Conservation (phyloP, 2,113 vertebrate species). For the Rhinolophus ferrumequinum region DNA sequence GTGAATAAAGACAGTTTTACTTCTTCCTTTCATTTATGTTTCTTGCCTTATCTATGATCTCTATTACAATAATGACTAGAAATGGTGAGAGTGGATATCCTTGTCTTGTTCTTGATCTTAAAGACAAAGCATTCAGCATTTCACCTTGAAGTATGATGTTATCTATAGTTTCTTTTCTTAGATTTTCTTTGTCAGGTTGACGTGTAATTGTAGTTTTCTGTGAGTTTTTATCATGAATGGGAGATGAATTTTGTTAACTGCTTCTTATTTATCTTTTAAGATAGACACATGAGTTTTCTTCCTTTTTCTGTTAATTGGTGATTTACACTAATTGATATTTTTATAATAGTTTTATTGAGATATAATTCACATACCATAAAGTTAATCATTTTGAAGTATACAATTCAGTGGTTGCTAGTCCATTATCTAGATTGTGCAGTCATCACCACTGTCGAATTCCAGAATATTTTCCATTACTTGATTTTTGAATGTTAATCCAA, state of each 20-base stretch:
- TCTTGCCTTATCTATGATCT: background rate
- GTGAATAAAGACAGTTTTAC: background rate
- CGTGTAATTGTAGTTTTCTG: background rate
- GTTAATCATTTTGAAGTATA: background rate
- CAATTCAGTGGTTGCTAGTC: background rate
- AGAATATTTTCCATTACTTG: background rate
- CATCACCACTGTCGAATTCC: background rate
- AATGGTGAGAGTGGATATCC: background rate
- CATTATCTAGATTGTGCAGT: background rate
- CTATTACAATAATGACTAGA: background rate
- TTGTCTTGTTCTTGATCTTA: constrained; percentile 17
- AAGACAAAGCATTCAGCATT: background rate
- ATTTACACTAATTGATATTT: background rate
- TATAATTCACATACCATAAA: background rate
- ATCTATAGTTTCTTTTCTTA: background rate
- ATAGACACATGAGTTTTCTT: background rate
- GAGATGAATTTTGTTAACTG: background rate
- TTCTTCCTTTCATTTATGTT: constrained; percentile 24
- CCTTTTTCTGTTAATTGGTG: constrained; percentile 2
- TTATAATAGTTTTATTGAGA: constrained; percentile 2
- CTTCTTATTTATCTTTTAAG: background rate
- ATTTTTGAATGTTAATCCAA: background rate
- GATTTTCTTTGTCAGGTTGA: background rate
- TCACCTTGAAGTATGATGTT: background rate
- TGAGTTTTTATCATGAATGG: background rate